These are phyloP conservation scores for Lytechinus pictus DNA, from an alignment of 35 echinoderm and acorn worm species.

Conservation along the genomic window DNA sequence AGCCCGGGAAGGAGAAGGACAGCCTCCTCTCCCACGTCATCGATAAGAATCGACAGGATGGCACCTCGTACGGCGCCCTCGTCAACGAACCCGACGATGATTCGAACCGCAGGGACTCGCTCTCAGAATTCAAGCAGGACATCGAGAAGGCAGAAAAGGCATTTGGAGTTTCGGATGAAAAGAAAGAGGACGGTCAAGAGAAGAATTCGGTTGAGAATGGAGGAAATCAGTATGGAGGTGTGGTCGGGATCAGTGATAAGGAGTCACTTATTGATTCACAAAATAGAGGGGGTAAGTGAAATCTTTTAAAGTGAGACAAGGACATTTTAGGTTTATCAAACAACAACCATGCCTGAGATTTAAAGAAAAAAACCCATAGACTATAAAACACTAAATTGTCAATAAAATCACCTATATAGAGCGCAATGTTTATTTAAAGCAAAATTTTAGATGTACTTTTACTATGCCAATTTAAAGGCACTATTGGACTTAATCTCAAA, in stretches of 20 bases:
- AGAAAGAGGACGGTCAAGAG: neutral
- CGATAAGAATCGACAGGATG: conserved; percentile 77
- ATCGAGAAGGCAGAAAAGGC: conserved; percentile 84
- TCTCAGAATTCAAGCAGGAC: conserved; percentile 85
- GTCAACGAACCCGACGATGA: neutral
- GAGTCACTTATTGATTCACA: conserved; percentile 62
- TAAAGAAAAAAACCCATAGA: too few species aligned
- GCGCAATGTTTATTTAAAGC: too few species aligned
- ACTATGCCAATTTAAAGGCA: too few species aligned
- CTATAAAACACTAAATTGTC: too few species aligned
- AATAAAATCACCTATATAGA: too few species aligned
- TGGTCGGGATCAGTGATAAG: conserved; percentile 70
- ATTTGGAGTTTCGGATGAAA: conserved; percentile 33
- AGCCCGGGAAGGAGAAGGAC: conserved; percentile 80
- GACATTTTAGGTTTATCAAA: too few species aligned
- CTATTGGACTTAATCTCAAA: too few species aligned
- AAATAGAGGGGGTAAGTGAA: conserved; percentile 47
- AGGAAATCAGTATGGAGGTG: conserved; percentile 49
- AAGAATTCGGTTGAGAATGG: conserved; percentile 29
- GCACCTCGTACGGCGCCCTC: conserved; percentile 71
- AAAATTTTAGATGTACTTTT: too few species aligned
- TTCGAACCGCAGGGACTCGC: conserved; percentile 57
- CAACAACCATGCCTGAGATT: too few species aligned
- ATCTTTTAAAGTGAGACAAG: too few species aligned
- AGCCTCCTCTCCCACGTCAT: conserved; percentile 88